A percentile compares a stretch with the other conserved stretches of the same genome.
phyloP scores from a whole-genome alignment of 2,113 vertebrate genomes.

The Caretta caretta region DNA sequence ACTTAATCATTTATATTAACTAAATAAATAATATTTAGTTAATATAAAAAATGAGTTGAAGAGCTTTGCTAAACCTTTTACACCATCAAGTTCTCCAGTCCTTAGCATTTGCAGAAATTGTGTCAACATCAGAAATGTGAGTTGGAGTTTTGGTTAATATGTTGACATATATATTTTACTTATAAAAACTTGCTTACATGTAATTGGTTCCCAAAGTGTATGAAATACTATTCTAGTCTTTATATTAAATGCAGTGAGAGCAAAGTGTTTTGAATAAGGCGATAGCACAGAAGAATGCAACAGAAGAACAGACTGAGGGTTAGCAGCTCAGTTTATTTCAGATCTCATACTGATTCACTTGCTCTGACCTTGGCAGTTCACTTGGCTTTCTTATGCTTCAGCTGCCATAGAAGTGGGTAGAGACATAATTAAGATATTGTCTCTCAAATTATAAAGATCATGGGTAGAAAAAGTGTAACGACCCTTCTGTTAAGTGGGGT shows the following conservation, averaged over 20 bases:
- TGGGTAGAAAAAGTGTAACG: not conserved
- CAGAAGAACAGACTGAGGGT: not conserved
- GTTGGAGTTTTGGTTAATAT: not conserved
- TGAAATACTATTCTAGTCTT: not conserved
- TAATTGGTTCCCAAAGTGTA: not conserved
- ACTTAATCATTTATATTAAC: not conserved
- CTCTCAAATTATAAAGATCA: constrained; percentile 11
- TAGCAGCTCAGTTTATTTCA: not conserved
- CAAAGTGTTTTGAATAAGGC: not conserved
- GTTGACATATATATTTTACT: not conserved
- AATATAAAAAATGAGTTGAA: not conserved
- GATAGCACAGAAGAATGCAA: not conserved
- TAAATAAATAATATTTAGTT: not conserved
- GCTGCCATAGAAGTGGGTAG: not conserved
- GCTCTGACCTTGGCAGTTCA: not conserved
- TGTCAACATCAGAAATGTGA: not conserved
- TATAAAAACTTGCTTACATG: not conserved
- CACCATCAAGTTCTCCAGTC: not conserved
- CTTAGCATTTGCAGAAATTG: not conserved
- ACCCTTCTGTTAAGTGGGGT: not conserved
- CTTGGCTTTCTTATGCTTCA: not conserved
- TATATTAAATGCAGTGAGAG: not conserved
- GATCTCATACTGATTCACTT: not conserved
- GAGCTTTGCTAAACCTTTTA: not conserved
- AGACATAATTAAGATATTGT: not conserved